Conservation (phyloP, 2,888 invertebrate species). For the Andrena dorsata region DNA sequence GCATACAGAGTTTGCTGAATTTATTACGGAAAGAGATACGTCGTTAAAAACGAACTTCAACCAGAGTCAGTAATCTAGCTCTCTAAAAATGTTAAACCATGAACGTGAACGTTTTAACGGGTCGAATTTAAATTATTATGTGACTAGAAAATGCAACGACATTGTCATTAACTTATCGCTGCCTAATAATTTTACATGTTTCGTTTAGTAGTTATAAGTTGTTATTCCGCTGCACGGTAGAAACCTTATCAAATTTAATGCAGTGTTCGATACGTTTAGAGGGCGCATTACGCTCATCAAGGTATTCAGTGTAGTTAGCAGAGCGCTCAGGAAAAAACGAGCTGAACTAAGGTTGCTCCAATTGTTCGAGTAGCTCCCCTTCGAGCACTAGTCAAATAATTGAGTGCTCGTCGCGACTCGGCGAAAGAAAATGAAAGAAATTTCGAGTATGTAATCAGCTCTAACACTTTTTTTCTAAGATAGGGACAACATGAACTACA, state of each 20-base stretch:
- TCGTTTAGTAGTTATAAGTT: background rate
- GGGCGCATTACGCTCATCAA: background rate
- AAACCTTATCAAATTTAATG: background rate
- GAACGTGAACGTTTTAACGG: background rate
- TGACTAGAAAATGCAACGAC: background rate
- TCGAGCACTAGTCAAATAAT: background rate
- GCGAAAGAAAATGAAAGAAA: background rate
- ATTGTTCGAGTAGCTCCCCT: background rate
- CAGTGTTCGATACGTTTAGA: background rate
- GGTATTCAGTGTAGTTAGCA: background rate
- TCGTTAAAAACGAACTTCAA: conserved; percentile 9
- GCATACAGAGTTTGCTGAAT: background rate
- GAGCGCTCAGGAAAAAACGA: conserved; percentile 2
- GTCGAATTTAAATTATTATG: background rate
- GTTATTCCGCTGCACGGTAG: background rate
- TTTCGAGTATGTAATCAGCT: too few species aligned
- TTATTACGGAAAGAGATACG: background rate
- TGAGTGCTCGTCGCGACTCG: background rate
- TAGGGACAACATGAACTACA: background rate
- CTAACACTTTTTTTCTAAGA: too few species aligned
- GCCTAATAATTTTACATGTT: background rate
- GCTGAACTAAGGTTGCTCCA: background rate
- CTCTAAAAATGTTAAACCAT: background rate
- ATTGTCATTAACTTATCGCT: background rate
- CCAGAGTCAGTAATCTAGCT: conserved; percentile 15